Evolutionary conservation across 2,888 invertebrate species (phyloP), one percentile per base, ranked within the genome.

Genomic region (Lithophane leautieri): DNA sequence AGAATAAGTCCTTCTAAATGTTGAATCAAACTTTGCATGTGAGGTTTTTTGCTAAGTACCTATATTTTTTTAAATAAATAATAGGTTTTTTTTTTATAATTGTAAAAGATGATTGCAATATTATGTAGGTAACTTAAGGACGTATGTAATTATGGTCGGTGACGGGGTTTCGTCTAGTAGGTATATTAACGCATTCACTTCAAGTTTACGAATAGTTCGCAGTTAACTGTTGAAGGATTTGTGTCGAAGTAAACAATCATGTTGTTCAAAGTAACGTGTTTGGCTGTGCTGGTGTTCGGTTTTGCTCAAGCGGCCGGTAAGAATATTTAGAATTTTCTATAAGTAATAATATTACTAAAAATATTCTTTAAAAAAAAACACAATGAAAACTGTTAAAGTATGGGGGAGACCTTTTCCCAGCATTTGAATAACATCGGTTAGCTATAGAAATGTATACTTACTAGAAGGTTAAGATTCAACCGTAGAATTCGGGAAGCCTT

Each of bases 121-220:
- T 19, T 68, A 84, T 67, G 34, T 70, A 34, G 4, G 34, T 65
- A 67, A 83, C 60, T 47, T 76, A 50, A 25, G 50, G 47, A 52
- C 22, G 12, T 16, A 65, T 25, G 50, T 76, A 73, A 84, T 76
- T 76, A 76, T 58, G 60, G 60, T 19, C 19, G 14, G 22, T 22
- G 82, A 42, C 47, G 73, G 40, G n/a, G 68, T 65, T 56, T 71
- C n/a, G 52, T 25, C 28, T 68, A 60, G 85, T n/a, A n/a, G n/a
- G n/a, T 83, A 83, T 83, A 83, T 83, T 85, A 83, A 71, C 70
- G 61, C 70, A 58, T n/a, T 62, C 34, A 50, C 19, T 69, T 69
- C 82, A 68, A 71, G 62, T 71, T 78, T 61, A 81, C 1, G 68
- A 44, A 54, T 78, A 83, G 85, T 83, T 25, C 25, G 6, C 2